phyloP scores from a whole-genome alignment of 2,797 vertebrate genomes.

The Jordanella pulchra region DNA sequence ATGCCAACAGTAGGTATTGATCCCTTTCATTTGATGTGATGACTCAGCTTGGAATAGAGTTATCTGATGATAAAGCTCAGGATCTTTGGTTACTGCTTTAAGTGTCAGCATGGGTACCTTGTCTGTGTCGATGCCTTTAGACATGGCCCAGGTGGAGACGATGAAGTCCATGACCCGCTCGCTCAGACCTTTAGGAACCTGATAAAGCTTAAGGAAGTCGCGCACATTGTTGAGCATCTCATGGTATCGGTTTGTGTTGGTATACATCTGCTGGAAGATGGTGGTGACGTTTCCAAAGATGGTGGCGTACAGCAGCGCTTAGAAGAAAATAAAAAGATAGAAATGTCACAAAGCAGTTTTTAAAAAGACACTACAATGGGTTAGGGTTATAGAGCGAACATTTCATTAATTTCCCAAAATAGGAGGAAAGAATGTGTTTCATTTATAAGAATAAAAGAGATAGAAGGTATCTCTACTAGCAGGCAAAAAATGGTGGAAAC shows the following conservation, averaged over 20 bases:
- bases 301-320: conserved; percentile 90
- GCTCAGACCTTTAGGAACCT: conserved; percentile 97
- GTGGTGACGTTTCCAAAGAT: conserved; percentile 99
- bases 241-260: conserved; percentile 98
- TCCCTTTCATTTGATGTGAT: background rate
- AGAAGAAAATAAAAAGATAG: background rate
- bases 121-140: conserved; percentile 98
- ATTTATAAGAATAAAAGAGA: too few relatives aligned
- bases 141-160: conserved; percentile 99
- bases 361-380: background rate
- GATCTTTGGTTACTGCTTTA: background rate
- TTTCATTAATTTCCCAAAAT: too few relatives aligned
- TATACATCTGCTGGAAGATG: conserved; percentile 99
- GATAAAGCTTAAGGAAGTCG: conserved; percentile 97
- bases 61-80: background rate
- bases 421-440: too few relatives aligned
- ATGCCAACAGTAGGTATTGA: conserved; percentile 1
- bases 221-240: conserved; percentile 99
- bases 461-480: background rate
- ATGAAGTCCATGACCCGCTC: conserved; percentile 99
- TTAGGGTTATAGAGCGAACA: background rate
- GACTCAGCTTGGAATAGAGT: background rate
- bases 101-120: conserved; percentile 81
- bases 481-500: background rate
- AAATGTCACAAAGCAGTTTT: too few relatives aligned